Evolutionary conservation across 1,140 invertebrate genomes (phyloP).

Genomic region (Temnothorax longispinosus): DNA sequence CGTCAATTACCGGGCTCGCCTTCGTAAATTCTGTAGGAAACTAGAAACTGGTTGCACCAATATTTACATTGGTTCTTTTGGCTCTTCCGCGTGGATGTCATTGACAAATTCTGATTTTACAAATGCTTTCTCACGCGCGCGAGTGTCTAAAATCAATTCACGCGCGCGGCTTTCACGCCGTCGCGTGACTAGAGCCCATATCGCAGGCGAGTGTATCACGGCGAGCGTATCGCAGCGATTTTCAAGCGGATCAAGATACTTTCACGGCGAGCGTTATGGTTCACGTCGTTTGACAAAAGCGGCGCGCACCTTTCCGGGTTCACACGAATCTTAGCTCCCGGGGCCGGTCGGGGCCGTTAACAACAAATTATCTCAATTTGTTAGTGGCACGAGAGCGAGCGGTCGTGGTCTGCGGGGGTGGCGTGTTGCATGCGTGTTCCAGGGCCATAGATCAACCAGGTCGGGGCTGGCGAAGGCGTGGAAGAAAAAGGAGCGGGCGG

Average conservation of each 20-base stretch:
- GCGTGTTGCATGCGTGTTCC: conserved; percentile 79
- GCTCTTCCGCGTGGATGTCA: neutral
- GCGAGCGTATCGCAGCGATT: neutral
- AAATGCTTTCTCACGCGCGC: neutral
- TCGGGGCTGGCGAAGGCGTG: conserved; percentile 67
- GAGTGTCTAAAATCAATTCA: conserved; percentile 17
- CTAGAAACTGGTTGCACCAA: neutral
- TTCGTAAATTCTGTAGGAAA: neutral
- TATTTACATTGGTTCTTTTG: neutral
- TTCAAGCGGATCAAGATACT: conserved; percentile 17
- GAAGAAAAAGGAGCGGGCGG: conserved; percentile 63
- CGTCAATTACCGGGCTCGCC: neutral
- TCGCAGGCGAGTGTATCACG: neutral
- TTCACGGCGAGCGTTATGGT: conserved; percentile 38
- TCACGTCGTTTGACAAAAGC: conserved; percentile 45
- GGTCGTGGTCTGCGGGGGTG: conserved; percentile 75
- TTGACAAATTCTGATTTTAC: neutral
- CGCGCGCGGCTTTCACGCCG: neutral
- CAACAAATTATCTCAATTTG: conserved; percentile 81
- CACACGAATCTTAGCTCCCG: conserved; percentile 76
- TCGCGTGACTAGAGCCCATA: neutral
- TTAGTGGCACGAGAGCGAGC: conserved; percentile 75
- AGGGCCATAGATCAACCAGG: conserved; percentile 77
- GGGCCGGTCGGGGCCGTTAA: conserved; percentile 65
- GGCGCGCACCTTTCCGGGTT: conserved; percentile 69